A percentile compares a stretch with the other conserved stretches of the same genome.
phyloP scores from a whole-genome alignment of 2,113 vertebrate species.

The Hucho hucho region DNA sequence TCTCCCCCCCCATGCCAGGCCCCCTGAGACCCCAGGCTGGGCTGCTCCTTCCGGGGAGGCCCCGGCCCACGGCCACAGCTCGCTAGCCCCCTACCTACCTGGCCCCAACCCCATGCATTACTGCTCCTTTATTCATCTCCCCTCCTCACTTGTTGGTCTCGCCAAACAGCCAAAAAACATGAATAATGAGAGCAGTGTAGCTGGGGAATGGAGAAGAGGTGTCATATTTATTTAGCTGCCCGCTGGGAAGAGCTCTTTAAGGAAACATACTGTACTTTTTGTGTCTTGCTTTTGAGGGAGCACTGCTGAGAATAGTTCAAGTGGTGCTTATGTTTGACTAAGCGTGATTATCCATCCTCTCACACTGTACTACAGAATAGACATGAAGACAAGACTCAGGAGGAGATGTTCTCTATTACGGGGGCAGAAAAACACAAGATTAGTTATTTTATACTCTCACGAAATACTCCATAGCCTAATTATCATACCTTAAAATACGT shows the following conservation, averaged over 20 bases:
- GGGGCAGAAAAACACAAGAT: not conserved
- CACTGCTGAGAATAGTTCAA: constrained; percentile 31
- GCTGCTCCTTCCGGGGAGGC: constrained; percentile 40
- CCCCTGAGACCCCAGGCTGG: constrained; percentile 41
- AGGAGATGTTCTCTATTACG: too few species aligned
- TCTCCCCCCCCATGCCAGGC: constrained; percentile 40
- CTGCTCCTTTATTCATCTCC: not conserved
- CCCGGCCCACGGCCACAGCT: constrained; percentile 19
- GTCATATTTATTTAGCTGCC: constrained; percentile 27
- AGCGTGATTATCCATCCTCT: constrained; percentile 18
- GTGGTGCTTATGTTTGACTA: constrained; percentile 25
- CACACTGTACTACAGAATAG: not conserved
- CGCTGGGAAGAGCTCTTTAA: constrained; percentile 38
- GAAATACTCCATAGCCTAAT: not conserved
- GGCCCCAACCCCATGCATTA: constrained; percentile 2
- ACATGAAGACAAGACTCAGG: not conserved
- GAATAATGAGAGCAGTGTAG: not conserved
- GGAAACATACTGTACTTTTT: constrained; percentile 28
- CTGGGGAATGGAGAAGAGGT: not conserved
- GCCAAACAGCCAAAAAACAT: constrained; percentile 33
- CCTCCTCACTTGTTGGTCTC: constrained; percentile 40
- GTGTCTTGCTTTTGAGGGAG: constrained; percentile 32
- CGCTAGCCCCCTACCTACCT: constrained; percentile 12
- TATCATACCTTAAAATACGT: not conserved
- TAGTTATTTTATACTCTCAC: not conserved